Percentiles rank a stretch among this genome's conserved stretches.
These are phyloP conservation scores for Drosophila melanosoma DNA, from an alignment of 2,888 invertebrate genomes.

Conservation along the genomic window DNA sequence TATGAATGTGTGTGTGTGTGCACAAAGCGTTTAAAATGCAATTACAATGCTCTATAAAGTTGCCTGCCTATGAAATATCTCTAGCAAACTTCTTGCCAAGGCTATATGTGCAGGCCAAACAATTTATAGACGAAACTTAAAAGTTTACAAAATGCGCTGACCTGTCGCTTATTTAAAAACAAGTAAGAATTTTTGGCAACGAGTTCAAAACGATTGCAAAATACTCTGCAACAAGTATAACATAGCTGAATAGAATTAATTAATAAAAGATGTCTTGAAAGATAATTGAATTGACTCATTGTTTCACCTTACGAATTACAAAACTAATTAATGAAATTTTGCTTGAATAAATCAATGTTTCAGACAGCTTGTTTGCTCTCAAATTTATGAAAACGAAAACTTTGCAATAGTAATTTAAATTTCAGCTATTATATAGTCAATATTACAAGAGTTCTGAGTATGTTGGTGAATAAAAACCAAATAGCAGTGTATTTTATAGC, in stretches of 20 bases:
- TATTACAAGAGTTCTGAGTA: slow-evolving; percentile 1
- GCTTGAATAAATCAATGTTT: not conserved
- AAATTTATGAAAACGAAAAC: not conserved
- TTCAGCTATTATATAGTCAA: not conserved
- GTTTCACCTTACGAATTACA: not conserved
- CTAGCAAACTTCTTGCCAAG: slow-evolving; percentile 28
- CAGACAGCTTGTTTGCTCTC: not conserved
- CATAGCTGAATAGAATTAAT: not conserved
- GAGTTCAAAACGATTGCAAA: not conserved
- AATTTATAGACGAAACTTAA: slow-evolving; percentile 54
- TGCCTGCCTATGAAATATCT: slow-evolving; percentile 23
- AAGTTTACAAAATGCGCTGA: slow-evolving; percentile 59
- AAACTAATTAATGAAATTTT: not conserved
- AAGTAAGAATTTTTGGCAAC: not conserved
- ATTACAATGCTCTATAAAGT: slow-evolving; percentile 51
- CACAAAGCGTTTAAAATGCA: slow-evolving; percentile 62
- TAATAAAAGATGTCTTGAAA: not conserved
- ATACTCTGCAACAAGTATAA: slow-evolving; percentile 19
- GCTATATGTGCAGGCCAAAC: slow-evolving; percentile 25
- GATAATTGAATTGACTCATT: not conserved
- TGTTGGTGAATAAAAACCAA: slow-evolving; percentile 9
- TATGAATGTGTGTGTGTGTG: slow-evolving; percentile 1
- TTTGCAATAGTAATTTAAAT: not conserved
- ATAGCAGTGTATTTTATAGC: slow-evolving; percentile 26
- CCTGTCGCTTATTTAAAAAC: slow-evolving; percentile 53